phyloP scores from a whole-genome alignment of 2,113 vertebrate genomes.

The Elephas maximus region DNA sequence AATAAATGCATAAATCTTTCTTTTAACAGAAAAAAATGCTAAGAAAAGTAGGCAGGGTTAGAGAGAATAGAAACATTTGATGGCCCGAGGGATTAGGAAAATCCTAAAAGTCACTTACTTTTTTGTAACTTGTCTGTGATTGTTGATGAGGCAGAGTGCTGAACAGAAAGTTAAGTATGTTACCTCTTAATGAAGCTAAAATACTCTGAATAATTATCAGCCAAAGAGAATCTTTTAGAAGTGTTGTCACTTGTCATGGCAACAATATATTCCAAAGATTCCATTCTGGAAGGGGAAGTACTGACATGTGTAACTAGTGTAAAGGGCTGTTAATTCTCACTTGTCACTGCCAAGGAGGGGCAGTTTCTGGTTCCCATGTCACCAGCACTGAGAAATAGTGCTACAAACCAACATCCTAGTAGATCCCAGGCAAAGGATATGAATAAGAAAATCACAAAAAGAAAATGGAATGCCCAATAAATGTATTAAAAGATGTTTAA shows the following conservation, averaged over 20 bases:
- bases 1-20: not conserved
- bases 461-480: not conserved
- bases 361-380: not conserved
- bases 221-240: not conserved
- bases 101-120: constrained; percentile 53
- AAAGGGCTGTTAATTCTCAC: not conserved
- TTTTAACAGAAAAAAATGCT: constrained; percentile 21
- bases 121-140: not conserved
- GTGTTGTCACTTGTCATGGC: constrained; percentile 60
- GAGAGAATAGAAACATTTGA: not conserved
- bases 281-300: constrained; percentile 57
- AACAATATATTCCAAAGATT: constrained; percentile 60
- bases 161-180: not conserved
- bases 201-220: not conserved
- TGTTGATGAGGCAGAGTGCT: not conserved
- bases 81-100: not conserved
- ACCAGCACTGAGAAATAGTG: not conserved
- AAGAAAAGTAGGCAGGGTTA: not conserved
- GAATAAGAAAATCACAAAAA: not conserved
- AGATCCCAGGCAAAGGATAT: not conserved
- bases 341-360: not conserved
- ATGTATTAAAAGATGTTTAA: not conserved
- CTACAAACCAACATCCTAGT: not conserved
- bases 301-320: not conserved
- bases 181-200: constrained; percentile 1